These are phyloP conservation scores for Kryptolebias ocellatus DNA, from an alignment of 2,797 vertebrate genomes.

Conservation along the genomic window DNA sequence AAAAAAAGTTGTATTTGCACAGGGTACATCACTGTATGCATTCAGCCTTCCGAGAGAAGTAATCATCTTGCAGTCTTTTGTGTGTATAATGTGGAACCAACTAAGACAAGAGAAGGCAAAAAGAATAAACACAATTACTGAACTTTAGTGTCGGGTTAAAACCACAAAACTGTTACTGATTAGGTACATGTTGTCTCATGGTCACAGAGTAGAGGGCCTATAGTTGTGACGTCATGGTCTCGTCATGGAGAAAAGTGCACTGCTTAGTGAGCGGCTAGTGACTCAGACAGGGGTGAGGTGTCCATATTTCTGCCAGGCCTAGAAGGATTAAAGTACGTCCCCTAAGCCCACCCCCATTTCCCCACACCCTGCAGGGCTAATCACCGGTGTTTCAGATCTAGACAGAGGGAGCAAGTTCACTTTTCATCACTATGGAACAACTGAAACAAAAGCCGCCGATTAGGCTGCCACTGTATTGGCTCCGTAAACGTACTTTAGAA, in stretches of 20 bases:
- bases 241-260: constrained; percentile 73
- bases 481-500: constrained; percentile 12
- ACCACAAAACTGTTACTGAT: constrained; percentile 83
- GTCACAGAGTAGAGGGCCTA: constrained; percentile 74
- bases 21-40: constrained; percentile 14
- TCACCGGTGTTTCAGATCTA: constrained; percentile 78
- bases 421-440: constrained; percentile 78
- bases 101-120: constrained; percentile 74
- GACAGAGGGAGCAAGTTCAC: constrained; percentile 60
- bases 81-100: constrained; percentile 76
- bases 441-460: constrained; percentile 65
- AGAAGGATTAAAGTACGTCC: constrained; percentile 62
- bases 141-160: constrained; percentile 74
- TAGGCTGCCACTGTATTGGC: constrained; percentile 43
- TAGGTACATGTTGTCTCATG: constrained; percentile 75
- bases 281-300: constrained; percentile 77
- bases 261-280: constrained; percentile 79
- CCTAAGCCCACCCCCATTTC: constrained; percentile 1
- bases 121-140: constrained; percentile 81
- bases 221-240: constrained; percentile 68
- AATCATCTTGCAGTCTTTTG: constrained; percentile 62
- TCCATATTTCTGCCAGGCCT: constrained; percentile 66
- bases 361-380: constrained; percentile 72
- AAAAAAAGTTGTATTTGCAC: background rate
- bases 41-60: constrained; percentile 27